phyloP scores from a whole-genome alignment of 2,797 vertebrate species.

The Dallia pectoralis region DNA sequence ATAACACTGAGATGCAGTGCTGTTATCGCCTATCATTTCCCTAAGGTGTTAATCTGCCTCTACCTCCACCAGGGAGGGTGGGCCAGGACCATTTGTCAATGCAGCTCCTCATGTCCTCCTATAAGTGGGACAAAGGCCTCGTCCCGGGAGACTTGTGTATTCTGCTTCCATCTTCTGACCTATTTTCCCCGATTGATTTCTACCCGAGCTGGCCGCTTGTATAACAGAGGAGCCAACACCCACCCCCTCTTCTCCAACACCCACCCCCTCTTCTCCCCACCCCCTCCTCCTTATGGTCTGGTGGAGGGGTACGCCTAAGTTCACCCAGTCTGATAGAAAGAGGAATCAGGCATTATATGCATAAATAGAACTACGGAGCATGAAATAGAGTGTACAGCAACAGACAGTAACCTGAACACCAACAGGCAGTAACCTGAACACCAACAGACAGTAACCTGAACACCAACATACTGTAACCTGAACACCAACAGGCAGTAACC shows the following conservation, averaged over 20 bases:
- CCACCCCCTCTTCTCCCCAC: not conserved
- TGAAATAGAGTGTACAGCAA: no score
- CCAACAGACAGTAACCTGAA: no score
- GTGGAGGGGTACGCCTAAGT: not conserved
- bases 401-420: no score
- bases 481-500: no score
- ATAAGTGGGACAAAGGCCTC: constrained; percentile 62
- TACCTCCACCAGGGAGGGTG: constrained; percentile 14
- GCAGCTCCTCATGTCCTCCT: constrained; percentile 46
- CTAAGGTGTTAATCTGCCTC: constrained; percentile 14
- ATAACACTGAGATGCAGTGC: constrained; percentile 38
- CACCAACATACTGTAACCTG: no score
- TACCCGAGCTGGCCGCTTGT: constrained; percentile 58
- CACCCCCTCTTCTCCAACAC: constrained; percentile 2
- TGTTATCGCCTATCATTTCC: constrained; percentile 15
- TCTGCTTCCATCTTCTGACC: constrained; percentile 43
- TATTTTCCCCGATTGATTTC: constrained; percentile 70
- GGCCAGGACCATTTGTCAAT: constrained; percentile 54
- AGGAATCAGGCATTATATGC: not conserved
- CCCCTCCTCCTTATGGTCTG: not conserved
- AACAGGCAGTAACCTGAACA: no score
- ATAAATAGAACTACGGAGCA: no score
- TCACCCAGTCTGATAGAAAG: not conserved
- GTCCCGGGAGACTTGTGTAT: constrained; percentile 54
- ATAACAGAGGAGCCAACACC: constrained; percentile 40